Base-by-base conservation (phyloP, 2,113 vertebrate species). In the Abramis brama region DNA sequence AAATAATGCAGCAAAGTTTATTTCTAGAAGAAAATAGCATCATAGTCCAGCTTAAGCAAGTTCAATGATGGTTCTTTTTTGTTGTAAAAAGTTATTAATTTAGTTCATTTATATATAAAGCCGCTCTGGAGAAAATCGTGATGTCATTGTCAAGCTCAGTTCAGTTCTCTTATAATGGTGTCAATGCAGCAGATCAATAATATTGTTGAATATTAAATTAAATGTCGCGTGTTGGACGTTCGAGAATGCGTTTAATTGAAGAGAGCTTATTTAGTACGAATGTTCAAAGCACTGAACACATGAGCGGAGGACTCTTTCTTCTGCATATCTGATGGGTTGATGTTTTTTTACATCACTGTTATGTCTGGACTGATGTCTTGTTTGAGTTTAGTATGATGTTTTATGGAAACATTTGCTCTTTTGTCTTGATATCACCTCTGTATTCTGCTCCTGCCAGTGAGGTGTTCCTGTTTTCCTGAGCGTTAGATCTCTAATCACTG, bases 401-500 rank as follows among this genome's bases (percentile, higher is more conserved):
- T 52, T 55, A 13, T 68, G 59, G 62, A 77, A 85, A 85, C 74
- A 66, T 85, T 85, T 77, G 62, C 57, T 36, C 50, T 85, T 78
- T 66, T 52, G 60, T 64, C 71, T 85, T 25, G 76, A 39, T 79
- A 70, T 85, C 62, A 75, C 57, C 60, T 80, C 52, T 83, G 17
- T 83, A 59, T 74, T 83, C 19, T 77, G 36, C 57, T 86, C 68
- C 68, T 85, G 13, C 25, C 77, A 82, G 82, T 52, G 52, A 71
- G 73, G 64, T 83, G 85, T 83, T 90, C 82, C 57, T 74, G 79
- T 89, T 75, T 39, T 75, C 5, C 62, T 68, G 50, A 30, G 25
- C 62, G 17, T 77, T 85, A 68, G 74, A 68, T 85, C 84, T 55
- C 33, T 74, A 66, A 57, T 79, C 13, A n/a, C 39, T 66, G 66